phyloP scores from a whole-genome alignment of 1,140 invertebrate species.

The Aphelinus atriplicis region DNA sequence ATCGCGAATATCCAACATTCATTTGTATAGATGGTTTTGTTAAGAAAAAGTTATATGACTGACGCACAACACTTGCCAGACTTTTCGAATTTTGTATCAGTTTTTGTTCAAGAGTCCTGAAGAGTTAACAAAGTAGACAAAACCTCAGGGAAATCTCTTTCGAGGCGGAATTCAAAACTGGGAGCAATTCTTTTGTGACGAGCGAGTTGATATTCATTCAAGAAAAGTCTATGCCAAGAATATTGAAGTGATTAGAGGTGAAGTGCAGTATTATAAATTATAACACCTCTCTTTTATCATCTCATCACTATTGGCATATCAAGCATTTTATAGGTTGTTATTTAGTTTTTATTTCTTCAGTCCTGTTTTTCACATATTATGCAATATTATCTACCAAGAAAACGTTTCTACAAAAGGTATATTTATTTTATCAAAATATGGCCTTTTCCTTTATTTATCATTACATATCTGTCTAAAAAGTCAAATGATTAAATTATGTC shows the following conservation, averaged over 20 bases:
- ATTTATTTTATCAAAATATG: conserved; percentile 14
- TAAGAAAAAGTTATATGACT: too few relatives aligned
- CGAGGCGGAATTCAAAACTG: not conserved
- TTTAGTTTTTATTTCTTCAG: conserved; percentile 8
- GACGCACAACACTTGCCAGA: too few relatives aligned
- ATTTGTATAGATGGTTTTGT: too few relatives aligned
- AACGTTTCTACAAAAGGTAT: conserved; percentile 55
- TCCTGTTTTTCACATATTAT: conserved; percentile 43
- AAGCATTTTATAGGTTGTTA: conserved; percentile 14
- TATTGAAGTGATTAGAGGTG: conserved; percentile 23
- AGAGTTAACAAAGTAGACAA: too few relatives aligned
- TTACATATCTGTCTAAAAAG: not conserved
- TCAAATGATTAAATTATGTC: not conserved
- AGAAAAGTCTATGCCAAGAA: conserved; percentile 1
- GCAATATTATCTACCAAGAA: conserved; percentile 54
- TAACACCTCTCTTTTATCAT: conserved; percentile 1
- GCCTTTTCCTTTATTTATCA: conserved; percentile 19
- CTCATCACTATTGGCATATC: not conserved
- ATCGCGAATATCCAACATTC: too few relatives aligned
- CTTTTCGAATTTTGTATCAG: too few relatives aligned
- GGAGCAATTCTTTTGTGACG: not conserved
- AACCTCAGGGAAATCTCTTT: too few relatives aligned
- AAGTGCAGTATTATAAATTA: conserved; percentile 31
- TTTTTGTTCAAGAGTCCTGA: too few relatives aligned
- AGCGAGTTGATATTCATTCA: not conserved